phyloP scores from a whole-genome alignment of 2,888 invertebrate genomes.

The Drosophila mulleri region DNA sequence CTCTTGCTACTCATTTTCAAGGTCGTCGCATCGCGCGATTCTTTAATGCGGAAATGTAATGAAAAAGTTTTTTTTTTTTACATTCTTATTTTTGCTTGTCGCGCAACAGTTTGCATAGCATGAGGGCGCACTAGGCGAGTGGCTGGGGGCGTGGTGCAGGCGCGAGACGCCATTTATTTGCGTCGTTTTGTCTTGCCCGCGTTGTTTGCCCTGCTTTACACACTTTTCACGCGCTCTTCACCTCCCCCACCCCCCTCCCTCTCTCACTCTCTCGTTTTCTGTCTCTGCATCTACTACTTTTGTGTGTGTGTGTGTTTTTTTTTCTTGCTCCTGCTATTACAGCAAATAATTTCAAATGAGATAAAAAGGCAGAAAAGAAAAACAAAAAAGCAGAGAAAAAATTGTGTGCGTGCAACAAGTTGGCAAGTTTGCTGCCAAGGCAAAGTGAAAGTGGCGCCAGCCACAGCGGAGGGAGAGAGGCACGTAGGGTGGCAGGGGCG shows the following conservation, averaged over 20 bases:
- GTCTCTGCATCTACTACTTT: constrained; percentile 2
- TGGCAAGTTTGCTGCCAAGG: constrained; percentile 70
- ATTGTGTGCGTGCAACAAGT: constrained; percentile 69
- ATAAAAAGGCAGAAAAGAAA: constrained; percentile 53
- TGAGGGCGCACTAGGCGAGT: not conserved
- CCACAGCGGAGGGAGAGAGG: not conserved
- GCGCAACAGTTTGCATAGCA: constrained; percentile 18
- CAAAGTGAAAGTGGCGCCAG: constrained; percentile 74
- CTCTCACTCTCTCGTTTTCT: not conserved
- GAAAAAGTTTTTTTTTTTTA: constrained; percentile 73
- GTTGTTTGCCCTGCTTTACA: constrained; percentile 38
- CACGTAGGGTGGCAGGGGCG: not conserved
- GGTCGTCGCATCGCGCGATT: constrained; percentile 68
- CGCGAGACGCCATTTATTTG: constrained; percentile 61
- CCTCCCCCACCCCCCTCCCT: not conserved
- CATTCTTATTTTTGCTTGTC: constrained; percentile 31
- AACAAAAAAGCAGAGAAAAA: constrained; percentile 30
- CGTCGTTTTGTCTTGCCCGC: constrained; percentile 52
- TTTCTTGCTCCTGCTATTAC: constrained; percentile 58
- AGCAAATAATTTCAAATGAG: constrained; percentile 79
- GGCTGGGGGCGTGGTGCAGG: constrained; percentile 18
- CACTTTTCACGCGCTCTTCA: constrained; percentile 32
- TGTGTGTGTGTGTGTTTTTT: not conserved
- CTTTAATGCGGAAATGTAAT: constrained; percentile 77
- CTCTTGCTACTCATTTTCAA: constrained; percentile 53